Base-by-base conservation (phyloP, 2,113 vertebrate species). In the Gracilinanus agilis region DNA sequence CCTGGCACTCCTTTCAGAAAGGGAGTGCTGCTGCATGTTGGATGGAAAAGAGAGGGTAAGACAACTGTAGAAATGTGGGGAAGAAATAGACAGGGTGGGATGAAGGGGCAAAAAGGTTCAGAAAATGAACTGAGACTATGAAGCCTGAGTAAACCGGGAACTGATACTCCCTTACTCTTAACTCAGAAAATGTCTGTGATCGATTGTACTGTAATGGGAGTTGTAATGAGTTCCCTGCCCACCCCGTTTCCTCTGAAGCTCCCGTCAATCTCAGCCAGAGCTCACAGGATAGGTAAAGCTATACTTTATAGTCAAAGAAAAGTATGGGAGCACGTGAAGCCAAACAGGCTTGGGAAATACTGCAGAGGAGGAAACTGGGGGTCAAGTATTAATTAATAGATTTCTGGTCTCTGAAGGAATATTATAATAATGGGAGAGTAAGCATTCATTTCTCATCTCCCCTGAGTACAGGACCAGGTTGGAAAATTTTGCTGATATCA, bases 171-270 rank as follows among this genome's bases (percentile, higher is more conserved):
- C 19, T 83, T 40, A n/a, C 19, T 24, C 44, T 94, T 94, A 88
- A 25, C 49, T 55, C n/a, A 55, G 44, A 54, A 92, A 12, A 53
- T 16, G 1, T 58, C 0, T 83, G 56, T 9, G 21, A 55, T 19
- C 92, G n/a, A 27, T 49, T 94, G 8, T 53, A 44, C 49, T 91
- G 16, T 94, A 27, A 90, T 21, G 95, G 93, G 89, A 94, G 44
- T 24, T 25, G n/a, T 23, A 4, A 49, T 11, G 56, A 16, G 53
- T 90, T 25, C 29, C n/a, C n/a, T 75, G 21, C 19, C 92, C 58
- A 53, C 8, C 34, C 92, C 24, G 11, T 53, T 96, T 83, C 40
- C n/a, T 40, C 25, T 91, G 27, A 40, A 89, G 61, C 29, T 13
- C 24, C n/a, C 9, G 11, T 34, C n/a, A 83, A 23, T 40, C n/a